phyloP scores from a whole-genome alignment of 2,888 invertebrate species.

The Pasiphila rectangulata region DNA sequence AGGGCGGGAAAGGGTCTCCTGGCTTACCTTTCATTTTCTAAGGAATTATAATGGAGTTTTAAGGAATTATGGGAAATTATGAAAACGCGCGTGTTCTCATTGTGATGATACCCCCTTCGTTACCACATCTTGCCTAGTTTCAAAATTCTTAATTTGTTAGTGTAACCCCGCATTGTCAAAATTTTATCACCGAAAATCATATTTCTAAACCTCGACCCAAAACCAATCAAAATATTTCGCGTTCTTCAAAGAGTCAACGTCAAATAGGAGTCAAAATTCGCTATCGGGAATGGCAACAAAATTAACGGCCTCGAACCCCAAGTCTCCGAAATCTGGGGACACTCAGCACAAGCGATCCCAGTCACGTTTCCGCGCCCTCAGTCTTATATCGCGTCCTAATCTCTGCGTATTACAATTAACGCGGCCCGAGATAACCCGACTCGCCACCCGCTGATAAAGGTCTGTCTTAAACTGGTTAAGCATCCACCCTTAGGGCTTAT shows the following conservation, averaged over 20 bases:
- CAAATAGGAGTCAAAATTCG: constrained; percentile 3
- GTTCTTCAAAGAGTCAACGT: not conserved
- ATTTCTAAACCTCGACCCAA: too few species aligned
- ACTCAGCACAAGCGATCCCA: constrained; percentile 33
- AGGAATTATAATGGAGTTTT: constrained; percentile 64
- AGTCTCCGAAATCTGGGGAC: constrained; percentile 8
- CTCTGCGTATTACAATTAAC: constrained; percentile 79
- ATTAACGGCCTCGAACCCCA: constrained; percentile 1
- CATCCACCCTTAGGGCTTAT: constrained; percentile 76
- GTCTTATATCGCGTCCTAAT: constrained; percentile 72
- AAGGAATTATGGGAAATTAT: constrained; percentile 58
- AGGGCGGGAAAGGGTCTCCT: constrained; percentile 69
- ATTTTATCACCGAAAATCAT: too few species aligned
- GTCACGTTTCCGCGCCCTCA: constrained; percentile 43
- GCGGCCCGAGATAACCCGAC: constrained; percentile 76
- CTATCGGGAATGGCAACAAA: constrained; percentile 6
- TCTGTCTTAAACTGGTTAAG: constrained; percentile 76
- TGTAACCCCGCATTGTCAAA: too few species aligned
- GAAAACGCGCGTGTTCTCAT: constrained; percentile 39
- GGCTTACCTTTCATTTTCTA: constrained; percentile 66
- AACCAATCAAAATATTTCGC: too few species aligned
- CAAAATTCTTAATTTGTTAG: too few species aligned
- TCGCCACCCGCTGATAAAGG: constrained; percentile 79
- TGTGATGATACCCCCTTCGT: constrained; percentile 28
- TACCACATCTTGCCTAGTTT: not conserved